phyloP scores from a whole-genome alignment of 2,797 vertebrate species.

The Channa striata region DNA sequence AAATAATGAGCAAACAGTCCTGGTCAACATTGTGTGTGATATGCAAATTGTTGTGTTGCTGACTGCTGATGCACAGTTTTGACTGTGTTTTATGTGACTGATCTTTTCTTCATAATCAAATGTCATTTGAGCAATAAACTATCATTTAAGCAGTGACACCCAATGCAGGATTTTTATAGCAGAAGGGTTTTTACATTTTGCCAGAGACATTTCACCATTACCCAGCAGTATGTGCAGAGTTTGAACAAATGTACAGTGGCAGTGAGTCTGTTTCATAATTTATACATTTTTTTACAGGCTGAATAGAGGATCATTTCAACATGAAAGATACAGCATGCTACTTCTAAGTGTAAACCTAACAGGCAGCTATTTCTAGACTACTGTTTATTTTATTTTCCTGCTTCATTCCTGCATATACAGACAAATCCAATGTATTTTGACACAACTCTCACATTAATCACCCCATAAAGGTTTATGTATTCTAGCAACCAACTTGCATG shows the following conservation, averaged over 20 bases:
- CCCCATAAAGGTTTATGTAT: constrained; percentile 43
- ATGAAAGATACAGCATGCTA: constrained; percentile 22
- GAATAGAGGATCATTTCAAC: constrained; percentile 16
- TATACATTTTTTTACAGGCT: constrained; percentile 35
- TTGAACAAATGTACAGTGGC: constrained; percentile 25
- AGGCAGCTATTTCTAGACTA: constrained; percentile 44
- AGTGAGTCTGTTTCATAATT: constrained; percentile 32
- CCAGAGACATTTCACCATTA: constrained; percentile 6
- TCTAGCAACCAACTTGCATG: constrained; percentile 50
- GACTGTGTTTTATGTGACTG: neutral
- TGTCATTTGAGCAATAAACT: neutral
- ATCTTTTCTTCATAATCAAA: neutral
- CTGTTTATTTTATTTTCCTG: constrained; percentile 32
- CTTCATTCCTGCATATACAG: constrained; percentile 27
- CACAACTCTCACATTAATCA: constrained; percentile 55
- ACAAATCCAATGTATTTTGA: constrained; percentile 51
- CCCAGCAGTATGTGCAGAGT: constrained; percentile 17
- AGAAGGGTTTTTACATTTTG: constrained; percentile 20
- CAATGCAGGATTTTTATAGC: neutral
- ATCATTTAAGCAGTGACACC: neutral
- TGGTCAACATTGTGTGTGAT: neutral
- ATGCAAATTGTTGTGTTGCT: constrained; percentile 2
- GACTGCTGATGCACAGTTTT: neutral
- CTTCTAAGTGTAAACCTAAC: constrained; percentile 36
- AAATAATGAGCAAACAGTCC: neutral